Conservation (phyloP, 2,113 vertebrate species). For the Tragelaphus strepsiceros region DNA sequence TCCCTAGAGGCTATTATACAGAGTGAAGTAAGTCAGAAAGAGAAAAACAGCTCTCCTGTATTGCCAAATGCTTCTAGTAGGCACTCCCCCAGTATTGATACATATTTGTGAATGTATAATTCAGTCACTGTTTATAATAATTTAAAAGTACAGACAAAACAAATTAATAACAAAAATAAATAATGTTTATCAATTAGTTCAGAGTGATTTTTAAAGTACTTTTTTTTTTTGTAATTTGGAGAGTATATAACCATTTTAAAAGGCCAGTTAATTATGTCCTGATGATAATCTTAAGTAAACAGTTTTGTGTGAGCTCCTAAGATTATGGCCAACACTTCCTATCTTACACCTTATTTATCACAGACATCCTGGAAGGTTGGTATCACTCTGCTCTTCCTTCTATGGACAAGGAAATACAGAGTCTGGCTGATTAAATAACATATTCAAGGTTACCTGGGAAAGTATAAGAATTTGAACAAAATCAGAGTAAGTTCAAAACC, state of each 20-base stretch:
- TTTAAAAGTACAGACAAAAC: not conserved
- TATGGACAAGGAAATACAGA: not conserved
- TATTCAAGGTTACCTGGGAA: not conserved
- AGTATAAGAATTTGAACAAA: not conserved
- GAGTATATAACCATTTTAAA: not conserved
- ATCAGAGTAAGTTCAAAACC: not conserved
- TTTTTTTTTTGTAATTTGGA: not conserved
- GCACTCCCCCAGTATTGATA: rapidly evolving
- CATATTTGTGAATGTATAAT: too few relatives aligned
- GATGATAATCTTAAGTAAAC: not conserved
- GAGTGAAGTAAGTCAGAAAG: not conserved
- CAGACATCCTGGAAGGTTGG: not conserved
- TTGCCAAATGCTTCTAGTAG: not conserved
- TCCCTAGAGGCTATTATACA: not conserved
- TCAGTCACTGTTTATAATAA: not conserved
- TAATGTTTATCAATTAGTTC: not conserved
- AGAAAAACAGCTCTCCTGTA: not conserved
- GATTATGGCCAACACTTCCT: not conserved
- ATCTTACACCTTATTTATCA: not conserved
- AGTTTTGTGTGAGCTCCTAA: not conserved
- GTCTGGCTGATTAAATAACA: not conserved
- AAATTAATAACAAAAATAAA: not conserved
- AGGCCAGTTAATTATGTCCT: not conserved
- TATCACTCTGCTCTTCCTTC: not conserved
- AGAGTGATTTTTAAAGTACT: not conserved